phyloP scores from a whole-genome alignment of 2,888 invertebrate species.

The Hyppa rectilinea region DNA sequence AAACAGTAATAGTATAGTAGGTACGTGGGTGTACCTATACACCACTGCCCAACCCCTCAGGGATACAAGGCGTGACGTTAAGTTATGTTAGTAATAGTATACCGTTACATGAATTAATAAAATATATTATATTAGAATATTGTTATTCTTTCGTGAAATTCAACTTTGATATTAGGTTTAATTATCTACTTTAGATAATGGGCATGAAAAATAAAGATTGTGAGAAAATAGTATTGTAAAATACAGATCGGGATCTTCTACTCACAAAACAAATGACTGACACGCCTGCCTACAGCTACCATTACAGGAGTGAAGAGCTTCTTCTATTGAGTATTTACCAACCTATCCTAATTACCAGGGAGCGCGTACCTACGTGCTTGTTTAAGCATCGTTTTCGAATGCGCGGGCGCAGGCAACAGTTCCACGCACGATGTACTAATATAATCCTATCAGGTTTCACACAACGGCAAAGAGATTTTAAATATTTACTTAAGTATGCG shows the following conservation, averaged over 20 bases:
- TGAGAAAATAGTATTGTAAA: not conserved
- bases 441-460: constrained; percentile 66
- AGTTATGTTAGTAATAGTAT: too few species aligned
- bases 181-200: not conserved
- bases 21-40: too few species aligned
- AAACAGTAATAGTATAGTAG: not conserved
- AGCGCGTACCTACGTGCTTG: constrained; percentile 51
- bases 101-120: too few species aligned
- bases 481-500: constrained; percentile 64
- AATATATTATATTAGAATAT: not conserved
- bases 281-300: constrained; percentile 14
- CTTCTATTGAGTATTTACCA: constrained; percentile 56
- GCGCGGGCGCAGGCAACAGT: constrained; percentile 49
- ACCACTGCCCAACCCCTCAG: too few species aligned
- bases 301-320: constrained; percentile 35
- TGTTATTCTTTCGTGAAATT: not conserved
- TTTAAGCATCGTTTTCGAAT: constrained; percentile 56
- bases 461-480: constrained; percentile 61
- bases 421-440: constrained; percentile 52
- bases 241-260: not conserved
- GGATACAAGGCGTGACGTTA: too few species aligned
- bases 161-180: not conserved
- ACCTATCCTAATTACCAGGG: constrained; percentile 58
- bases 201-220: not conserved
- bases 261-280: constrained; percentile 15